Evolutionary conservation across 1,140 invertebrate species (phyloP).

Genomic region (Drosophila micromelanica): DNA sequence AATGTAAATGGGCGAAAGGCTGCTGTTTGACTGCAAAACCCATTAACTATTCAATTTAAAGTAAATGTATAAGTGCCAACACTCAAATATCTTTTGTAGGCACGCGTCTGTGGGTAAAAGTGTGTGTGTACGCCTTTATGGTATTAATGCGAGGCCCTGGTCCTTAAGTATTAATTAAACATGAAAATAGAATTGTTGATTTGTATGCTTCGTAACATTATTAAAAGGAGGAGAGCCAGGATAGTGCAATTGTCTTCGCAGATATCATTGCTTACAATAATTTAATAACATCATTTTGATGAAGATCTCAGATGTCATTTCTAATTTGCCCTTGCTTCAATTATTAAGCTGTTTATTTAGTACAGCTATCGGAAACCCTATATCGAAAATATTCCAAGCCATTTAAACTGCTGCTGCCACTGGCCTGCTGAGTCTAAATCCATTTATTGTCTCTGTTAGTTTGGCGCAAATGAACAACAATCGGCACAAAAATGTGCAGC

Average conservation of each 20-base stretch:
- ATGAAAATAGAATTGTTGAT: background rate
- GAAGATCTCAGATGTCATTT: too few species aligned
- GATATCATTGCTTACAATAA: too few species aligned
- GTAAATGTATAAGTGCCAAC: slow-evolving; percentile 9
- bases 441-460: background rate
- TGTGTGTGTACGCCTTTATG: background rate
- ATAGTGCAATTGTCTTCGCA: too few species aligned
- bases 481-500: slow-evolving; percentile 1
- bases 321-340: too few species aligned
- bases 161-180: background rate
- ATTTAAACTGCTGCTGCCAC: background rate
- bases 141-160: background rate
- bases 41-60: slow-evolving; percentile 28
- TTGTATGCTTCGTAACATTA: background rate
- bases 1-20: background rate
- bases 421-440: background rate
- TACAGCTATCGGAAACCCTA: background rate
- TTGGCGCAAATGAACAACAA: background rate
- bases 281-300: too few species aligned
- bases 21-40: slow-evolving; percentile 7
- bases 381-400: background rate
- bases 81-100: background rate
- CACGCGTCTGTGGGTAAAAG: background rate
- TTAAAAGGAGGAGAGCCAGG: too few species aligned
- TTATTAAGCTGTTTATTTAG: too few species aligned